These are phyloP conservation scores for Cuniculus paca DNA, from an alignment of 2,797 vertebrate species.

Conservation along the genomic window DNA sequence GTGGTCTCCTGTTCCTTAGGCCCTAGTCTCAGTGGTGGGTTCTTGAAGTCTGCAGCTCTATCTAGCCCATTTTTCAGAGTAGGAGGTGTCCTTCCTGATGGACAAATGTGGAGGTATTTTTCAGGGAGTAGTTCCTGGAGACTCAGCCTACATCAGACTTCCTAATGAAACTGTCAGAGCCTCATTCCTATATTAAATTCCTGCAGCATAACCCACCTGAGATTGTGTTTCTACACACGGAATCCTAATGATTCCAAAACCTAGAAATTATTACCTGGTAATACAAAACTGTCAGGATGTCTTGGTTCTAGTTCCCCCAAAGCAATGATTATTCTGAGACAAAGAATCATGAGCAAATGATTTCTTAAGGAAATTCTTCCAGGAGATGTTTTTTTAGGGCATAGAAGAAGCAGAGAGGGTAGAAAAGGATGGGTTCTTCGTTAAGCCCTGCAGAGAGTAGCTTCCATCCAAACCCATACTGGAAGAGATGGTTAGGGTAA, in stretches of 20 bases:
- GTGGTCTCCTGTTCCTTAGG: neutral
- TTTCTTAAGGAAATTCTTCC: constrained; percentile 1
- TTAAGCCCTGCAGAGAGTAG: neutral
- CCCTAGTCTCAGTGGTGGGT: neutral
- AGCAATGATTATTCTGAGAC: neutral
- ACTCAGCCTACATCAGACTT: neutral
- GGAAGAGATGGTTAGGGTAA: neutral
- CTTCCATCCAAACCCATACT: neutral
- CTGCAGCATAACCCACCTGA: neutral
- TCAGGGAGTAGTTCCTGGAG: neutral
- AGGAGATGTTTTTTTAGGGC: neutral
- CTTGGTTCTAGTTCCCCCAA: neutral
- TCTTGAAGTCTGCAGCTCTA: neutral
- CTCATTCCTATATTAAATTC: neutral
- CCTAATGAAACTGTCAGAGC: neutral
- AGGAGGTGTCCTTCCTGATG: neutral
- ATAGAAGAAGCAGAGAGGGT: neutral
- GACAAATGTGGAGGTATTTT: neutral
- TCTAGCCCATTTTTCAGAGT: neutral
- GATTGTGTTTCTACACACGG: neutral
- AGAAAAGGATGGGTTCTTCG: neutral
- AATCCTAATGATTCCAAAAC: neutral
- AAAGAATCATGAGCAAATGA: neutral
- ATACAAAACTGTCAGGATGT: neutral
- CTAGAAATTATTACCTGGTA: neutral